phyloP scores from a whole-genome alignment of 1,140 invertebrate species.

The Aethina tumida region DNA sequence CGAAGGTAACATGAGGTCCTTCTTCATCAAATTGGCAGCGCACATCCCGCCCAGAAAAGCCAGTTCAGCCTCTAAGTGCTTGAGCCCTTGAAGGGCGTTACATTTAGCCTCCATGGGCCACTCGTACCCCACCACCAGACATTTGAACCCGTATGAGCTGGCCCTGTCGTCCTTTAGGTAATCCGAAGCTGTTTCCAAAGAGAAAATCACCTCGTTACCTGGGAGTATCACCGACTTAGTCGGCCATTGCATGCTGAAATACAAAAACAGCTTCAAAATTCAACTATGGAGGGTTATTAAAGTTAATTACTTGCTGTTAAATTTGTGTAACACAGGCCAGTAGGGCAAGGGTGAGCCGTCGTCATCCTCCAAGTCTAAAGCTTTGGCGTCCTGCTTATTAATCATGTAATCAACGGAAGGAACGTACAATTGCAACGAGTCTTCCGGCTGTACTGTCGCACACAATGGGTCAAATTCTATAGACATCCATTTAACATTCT shows the following conservation, averaged over 20 bases:
- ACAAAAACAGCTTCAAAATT: constrained; percentile 4
- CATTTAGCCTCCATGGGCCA: constrained; percentile 45
- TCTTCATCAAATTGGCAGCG: constrained; percentile 77
- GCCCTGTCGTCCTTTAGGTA: constrained; percentile 88
- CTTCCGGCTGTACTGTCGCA: constrained; percentile 88
- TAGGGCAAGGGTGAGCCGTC: constrained; percentile 39
- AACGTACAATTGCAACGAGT: constrained; percentile 80
- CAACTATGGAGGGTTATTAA: neutral
- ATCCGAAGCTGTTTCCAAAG: constrained; percentile 88
- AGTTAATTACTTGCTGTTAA: constrained; percentile 34
- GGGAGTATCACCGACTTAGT: constrained; percentile 77
- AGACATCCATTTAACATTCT: constrained; percentile 80
- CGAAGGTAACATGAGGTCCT: constrained; percentile 65
- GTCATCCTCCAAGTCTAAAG: constrained; percentile 20
- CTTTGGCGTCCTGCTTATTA: constrained; percentile 8
- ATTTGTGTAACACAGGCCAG: constrained; percentile 64
- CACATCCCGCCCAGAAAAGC: constrained; percentile 86
- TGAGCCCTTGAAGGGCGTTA: constrained; percentile 43
- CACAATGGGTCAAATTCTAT: constrained; percentile 90
- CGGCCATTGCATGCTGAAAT: constrained; percentile 71
- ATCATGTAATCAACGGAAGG: constrained; percentile 37
- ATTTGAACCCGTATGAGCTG: constrained; percentile 82
- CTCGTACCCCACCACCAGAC: constrained; percentile 86
- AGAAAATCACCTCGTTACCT: constrained; percentile 90
- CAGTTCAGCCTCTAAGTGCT: constrained; percentile 81